These are phyloP conservation scores for Mesorhabditis spiculigera DNA, from an alignment of 2,888 invertebrate genomes.

Conservation along the genomic window DNA sequence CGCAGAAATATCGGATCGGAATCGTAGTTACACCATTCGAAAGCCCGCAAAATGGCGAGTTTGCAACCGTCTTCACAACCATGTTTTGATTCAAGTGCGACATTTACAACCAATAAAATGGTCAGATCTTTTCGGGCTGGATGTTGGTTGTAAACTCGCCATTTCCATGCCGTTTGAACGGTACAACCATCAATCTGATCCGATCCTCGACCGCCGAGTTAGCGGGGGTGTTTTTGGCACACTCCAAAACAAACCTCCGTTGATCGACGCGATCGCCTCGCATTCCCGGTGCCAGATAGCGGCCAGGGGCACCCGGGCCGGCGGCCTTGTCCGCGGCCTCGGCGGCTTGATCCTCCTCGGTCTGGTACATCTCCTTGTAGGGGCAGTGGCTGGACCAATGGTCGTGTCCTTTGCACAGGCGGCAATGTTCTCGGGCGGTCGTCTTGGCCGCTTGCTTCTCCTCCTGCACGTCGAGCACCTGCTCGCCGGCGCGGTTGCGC, in stretches of 20 bases:
- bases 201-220: constrained; percentile 9
- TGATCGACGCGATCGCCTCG: constrained; percentile 13
- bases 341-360: constrained; percentile 32
- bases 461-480: constrained; percentile 62
- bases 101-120: too few relatives aligned
- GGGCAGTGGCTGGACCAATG: constrained; percentile 99
- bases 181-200: neutral
- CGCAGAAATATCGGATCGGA: neutral
- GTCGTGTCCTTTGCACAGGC: constrained; percentile 65
- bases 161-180: neutral
- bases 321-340: constrained; percentile 35
- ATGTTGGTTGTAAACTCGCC: constrained; percentile 9
- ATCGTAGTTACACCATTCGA: too few relatives aligned
- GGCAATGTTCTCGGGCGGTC: constrained; percentile 48
- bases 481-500: constrained; percentile 54
- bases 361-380: constrained; percentile 69
- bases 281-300: constrained; percentile 22
- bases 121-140: too few relatives aligned
- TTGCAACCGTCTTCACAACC: too few relatives aligned
- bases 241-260: constrained; percentile 14
- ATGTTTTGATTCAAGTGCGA: too few relatives aligned
- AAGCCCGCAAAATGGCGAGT: too few relatives aligned
- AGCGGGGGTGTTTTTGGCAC: constrained; percentile 13
- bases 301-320: constrained; percentile 13
- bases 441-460: constrained; percentile 33